phyloP scores from a whole-genome alignment of 2,113 vertebrate genomes.

The Isichthys henryi region DNA sequence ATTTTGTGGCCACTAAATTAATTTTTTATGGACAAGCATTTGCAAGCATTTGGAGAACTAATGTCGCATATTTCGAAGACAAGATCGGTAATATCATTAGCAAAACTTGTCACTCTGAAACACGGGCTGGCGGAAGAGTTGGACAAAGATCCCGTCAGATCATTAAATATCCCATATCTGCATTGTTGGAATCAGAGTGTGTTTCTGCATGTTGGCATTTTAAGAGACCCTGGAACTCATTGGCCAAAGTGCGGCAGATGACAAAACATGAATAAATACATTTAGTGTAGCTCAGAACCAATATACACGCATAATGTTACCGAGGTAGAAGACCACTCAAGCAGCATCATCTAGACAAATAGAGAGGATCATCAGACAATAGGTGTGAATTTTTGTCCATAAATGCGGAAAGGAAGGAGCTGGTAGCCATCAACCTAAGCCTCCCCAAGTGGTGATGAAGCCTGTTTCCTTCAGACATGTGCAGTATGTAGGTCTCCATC shows the following conservation, averaged over 20 bases:
- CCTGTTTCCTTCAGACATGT: neutral
- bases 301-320: neutral
- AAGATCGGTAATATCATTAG: conserved; percentile 56
- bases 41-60: conserved; percentile 20
- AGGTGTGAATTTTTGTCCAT: neutral
- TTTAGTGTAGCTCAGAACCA: neutral
- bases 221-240: neutral
- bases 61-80: conserved; percentile 40
- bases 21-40: conserved; percentile 53
- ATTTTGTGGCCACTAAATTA: conserved; percentile 57
- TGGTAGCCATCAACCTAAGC: neutral
- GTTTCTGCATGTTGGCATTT: neutral
- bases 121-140: conserved; percentile 40
- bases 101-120: conserved; percentile 48
- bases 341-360: neutral
- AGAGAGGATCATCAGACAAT: neutral
- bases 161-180: conserved; percentile 32
- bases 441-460: neutral
- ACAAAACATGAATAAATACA: neutral
- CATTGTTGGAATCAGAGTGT: neutral
- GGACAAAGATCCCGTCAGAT: conserved; percentile 38
- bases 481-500: neutral
- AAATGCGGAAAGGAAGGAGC: neutral
- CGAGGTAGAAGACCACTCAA: neutral
- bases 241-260: neutral